A percentile compares a stretch with the other conserved stretches of the same genome.
Evolutionary conservation across 2,113 vertebrate species (phyloP).

Genomic region (Atractosteus spatula): DNA sequence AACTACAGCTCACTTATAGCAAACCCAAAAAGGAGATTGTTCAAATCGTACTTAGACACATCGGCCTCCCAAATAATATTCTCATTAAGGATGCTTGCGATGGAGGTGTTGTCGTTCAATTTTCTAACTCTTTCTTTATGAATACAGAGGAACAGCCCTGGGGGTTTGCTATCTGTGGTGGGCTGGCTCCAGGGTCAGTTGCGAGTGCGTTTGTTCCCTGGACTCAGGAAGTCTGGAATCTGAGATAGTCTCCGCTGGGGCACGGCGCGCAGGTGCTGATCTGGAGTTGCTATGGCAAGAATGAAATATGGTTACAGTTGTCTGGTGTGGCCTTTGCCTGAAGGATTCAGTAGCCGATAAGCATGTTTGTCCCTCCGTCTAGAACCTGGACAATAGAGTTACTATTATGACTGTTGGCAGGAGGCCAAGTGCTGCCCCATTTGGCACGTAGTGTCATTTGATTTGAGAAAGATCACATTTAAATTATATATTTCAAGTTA

Average conservation of each 20-base stretch:
- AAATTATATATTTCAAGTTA: too few species aligned
- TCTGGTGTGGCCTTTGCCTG: conserved; percentile 33
- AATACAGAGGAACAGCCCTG: not conserved
- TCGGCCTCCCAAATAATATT: too few species aligned
- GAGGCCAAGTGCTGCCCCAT: too few species aligned
- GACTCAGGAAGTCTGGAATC: conserved; percentile 57
- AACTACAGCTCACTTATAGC: too few species aligned
- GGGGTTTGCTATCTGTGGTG: conserved; percentile 5
- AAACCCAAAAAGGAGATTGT: too few species aligned
- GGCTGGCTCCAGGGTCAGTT: conserved; percentile 50
- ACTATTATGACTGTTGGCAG: too few species aligned
- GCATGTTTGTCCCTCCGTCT: conserved; percentile 46
- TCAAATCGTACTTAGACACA: too few species aligned
- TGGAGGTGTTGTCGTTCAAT: too few species aligned
- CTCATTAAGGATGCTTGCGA: too few species aligned
- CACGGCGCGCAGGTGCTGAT: conserved; percentile 35
- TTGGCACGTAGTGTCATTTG: too few species aligned
- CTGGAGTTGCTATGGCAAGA: conserved; percentile 25
- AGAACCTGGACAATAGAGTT: conserved; percentile 23
- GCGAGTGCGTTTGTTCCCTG: conserved; percentile 39
- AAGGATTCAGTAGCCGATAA: conserved; percentile 49
- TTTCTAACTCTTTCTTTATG: not conserved
- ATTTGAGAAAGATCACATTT: too few species aligned
- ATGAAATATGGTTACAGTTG: conserved; percentile 30
- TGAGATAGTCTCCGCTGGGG: conserved; percentile 50